Evolutionary conservation across 2,113 vertebrate genomes (phyloP).

Genomic region (Gobio gobio): DNA sequence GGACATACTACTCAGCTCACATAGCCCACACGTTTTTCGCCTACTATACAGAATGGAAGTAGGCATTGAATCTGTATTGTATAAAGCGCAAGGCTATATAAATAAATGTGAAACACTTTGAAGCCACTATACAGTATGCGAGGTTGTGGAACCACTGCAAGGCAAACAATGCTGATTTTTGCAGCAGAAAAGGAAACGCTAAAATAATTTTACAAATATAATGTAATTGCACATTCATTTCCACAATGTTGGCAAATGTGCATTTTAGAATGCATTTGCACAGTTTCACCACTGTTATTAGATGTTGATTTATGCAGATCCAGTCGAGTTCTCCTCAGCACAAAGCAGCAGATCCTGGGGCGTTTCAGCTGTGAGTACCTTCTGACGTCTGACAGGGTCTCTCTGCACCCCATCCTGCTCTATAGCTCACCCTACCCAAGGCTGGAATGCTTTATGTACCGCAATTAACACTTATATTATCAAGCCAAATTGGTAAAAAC

Average conservation of each 20-base stretch:
- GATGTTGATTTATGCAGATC: constrained; percentile 22
- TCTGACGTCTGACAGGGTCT: neutral
- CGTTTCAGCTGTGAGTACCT: constrained; percentile 1
- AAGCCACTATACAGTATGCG: neutral
- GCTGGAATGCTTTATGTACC: neutral
- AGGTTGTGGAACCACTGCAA: neutral
- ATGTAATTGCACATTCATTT: constrained; percentile 6
- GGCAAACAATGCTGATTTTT: neutral
- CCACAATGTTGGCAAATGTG: neutral
- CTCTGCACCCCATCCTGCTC: neutral
- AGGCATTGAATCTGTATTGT: neutral
- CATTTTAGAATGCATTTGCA: neutral
- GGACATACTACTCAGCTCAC: too few relatives aligned
- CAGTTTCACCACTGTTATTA: neutral
- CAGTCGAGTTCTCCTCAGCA: neutral
- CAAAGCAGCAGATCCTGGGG: constrained; percentile 9
- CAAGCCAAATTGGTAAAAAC: neutral
- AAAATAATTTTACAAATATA: neutral
- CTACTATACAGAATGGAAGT: too few relatives aligned
- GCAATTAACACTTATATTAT: neutral
- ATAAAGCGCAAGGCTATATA: neutral
- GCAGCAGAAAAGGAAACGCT: neutral
- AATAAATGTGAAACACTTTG: neutral
- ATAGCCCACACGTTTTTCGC: too few relatives aligned
- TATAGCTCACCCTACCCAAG: neutral